Evolutionary conservation across 2,113 vertebrate species (phyloP).

Genomic region (Oncorhynchus kisutch): DNA sequence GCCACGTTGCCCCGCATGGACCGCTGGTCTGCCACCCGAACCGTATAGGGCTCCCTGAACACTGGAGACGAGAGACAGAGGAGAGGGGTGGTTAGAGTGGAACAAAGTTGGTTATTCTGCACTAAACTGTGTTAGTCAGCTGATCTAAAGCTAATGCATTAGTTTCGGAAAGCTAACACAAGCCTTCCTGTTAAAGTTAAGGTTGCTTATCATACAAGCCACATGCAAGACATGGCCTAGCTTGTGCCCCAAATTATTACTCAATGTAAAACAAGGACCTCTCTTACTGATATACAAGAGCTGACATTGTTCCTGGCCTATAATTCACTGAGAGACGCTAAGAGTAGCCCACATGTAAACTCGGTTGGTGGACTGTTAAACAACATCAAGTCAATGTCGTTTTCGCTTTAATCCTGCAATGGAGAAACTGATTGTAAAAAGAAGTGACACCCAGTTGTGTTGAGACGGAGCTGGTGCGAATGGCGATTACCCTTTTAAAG

Average conservation of each 20-base stretch:
- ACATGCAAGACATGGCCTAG: no score
- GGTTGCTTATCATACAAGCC: no score
- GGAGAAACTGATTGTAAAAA: conserved; percentile 32
- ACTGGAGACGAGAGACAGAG: conserved; percentile 53
- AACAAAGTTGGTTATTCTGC: background rate
- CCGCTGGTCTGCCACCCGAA: conserved; percentile 98
- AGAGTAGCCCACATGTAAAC: conserved; percentile 21
- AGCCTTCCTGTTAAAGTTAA: no score
- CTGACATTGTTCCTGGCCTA: background rate
- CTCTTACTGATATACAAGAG: background rate
- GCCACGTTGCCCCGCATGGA: conserved; percentile 98
- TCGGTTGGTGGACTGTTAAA: conserved; percentile 41
- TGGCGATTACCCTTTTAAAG: conserved; percentile 67
- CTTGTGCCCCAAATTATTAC: no score
- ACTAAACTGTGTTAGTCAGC: no score
- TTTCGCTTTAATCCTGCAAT: background rate
- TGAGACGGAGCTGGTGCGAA: conserved; percentile 55
- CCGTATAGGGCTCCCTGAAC: conserved; percentile 99
- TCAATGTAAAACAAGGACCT: no score
- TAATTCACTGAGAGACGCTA: conserved; percentile 9
- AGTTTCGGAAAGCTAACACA: no score
- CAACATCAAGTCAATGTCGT: conserved; percentile 17
- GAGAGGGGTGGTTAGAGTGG: conserved; percentile 4
- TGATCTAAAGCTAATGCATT: background rate
- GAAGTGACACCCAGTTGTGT: conserved; percentile 43